phyloP scores from a whole-genome alignment of 2,113 vertebrate species.

The Geococcyx californianus region DNA sequence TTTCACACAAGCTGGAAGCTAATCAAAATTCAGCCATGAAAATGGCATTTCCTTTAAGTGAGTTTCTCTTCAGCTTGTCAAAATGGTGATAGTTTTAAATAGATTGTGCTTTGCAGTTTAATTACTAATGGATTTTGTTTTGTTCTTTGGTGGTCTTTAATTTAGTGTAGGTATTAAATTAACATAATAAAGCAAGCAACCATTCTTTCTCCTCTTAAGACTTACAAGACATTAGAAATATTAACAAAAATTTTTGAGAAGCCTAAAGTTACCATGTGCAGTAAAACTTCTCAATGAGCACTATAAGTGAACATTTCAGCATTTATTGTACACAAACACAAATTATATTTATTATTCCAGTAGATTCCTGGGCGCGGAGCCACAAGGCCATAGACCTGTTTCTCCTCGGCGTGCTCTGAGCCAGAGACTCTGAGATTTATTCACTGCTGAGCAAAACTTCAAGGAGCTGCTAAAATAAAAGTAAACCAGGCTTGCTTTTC shows the following conservation, averaged over 20 bases:
- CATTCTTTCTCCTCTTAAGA: neutral
- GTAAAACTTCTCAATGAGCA: neutral
- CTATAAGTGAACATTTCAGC: neutral
- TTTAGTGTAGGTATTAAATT: neutral
- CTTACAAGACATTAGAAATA: neutral
- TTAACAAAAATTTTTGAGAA: neutral
- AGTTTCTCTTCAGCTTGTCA: conserved; percentile 4
- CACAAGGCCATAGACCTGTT: neutral
- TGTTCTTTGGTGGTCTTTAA: neutral
- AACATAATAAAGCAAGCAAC: neutral
- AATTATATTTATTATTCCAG: neutral
- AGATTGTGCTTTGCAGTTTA: neutral
- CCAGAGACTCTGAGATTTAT: neutral
- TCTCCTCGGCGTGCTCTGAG: neutral
- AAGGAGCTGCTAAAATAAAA: neutral
- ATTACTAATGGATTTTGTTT: neutral
- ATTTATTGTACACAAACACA: neutral
- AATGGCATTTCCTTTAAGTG: neutral
- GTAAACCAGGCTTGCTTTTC: neutral
- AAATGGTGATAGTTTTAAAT: neutral
- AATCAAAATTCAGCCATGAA: neutral
- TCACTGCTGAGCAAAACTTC: neutral
- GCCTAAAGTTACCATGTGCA: neutral
- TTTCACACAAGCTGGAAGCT: neutral
- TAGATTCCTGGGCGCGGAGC: neutral